Evolutionary conservation across 2,888 invertebrate species (phyloP).

Genomic region (Odontocerum albicorne): DNA sequence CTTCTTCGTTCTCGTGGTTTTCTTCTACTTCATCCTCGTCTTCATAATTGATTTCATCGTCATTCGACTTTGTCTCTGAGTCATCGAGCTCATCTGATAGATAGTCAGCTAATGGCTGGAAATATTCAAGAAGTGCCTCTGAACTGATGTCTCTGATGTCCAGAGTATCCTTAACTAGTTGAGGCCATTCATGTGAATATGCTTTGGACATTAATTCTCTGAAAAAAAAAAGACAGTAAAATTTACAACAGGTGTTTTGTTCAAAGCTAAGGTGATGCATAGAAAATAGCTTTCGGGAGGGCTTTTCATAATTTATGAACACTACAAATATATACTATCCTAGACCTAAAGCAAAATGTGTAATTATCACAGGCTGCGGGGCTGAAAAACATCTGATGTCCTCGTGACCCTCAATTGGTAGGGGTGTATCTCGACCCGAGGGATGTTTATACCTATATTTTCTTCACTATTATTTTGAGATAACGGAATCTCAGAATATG

Average conservation of each 20-base stretch:
- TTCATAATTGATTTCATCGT: constrained; percentile 8
- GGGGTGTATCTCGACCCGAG: no score
- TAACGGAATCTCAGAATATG: no score
- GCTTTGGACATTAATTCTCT: constrained; percentile 55
- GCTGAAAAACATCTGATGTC: no score
- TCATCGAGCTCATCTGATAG: constrained; percentile 49
- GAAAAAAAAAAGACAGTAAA: constrained; percentile 9
- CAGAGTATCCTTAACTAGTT: constrained; percentile 53
- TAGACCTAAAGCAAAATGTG: constrained; percentile 1
- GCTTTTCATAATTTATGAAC: not conserved
- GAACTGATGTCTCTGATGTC: constrained; percentile 48
- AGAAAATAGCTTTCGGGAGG: no score
- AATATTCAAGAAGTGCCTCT: constrained; percentile 58
- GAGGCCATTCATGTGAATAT: constrained; percentile 51
- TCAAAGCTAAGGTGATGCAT: no score
- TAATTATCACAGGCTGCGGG: no score
- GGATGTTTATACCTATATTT: no score
- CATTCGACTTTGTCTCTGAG: constrained; percentile 28
- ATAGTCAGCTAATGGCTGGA: constrained; percentile 57
- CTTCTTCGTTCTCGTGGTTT: constrained; percentile 39
- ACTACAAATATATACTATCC: not conserved
- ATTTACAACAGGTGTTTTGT: no score
- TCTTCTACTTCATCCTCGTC: constrained; percentile 41
- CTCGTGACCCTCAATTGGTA: no score
- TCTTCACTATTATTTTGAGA: no score